A percentile compares a stretch with the other conserved stretches of the same genome.
phyloP scores from a whole-genome alignment of 1,140 invertebrate genomes.

The Drosophila leontia region DNA sequence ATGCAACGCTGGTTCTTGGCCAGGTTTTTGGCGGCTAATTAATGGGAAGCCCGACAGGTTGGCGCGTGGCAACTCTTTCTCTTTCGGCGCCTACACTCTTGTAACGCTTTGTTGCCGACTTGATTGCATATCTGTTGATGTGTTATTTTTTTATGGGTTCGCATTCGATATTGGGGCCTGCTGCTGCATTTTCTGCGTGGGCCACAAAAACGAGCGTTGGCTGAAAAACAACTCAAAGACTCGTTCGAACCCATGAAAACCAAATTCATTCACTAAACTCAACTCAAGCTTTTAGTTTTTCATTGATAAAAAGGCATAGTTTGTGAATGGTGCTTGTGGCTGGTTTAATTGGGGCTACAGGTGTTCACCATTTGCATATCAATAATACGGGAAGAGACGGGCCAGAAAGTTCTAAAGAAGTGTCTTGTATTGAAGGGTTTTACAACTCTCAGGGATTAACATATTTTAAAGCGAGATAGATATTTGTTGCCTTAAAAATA shows the following conservation, averaged over 20 bases:
- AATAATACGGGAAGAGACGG: slow-evolving; percentile 1
- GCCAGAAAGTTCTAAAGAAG: slow-evolving; percentile 4
- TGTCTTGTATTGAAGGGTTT: not conserved
- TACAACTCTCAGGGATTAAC: slow-evolving; percentile 2
- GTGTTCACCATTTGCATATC: slow-evolving; percentile 13
- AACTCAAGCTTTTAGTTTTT: slow-evolving; percentile 15
- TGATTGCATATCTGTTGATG: slow-evolving; percentile 25
- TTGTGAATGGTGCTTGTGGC: slow-evolving; percentile 50
- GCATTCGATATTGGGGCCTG: slow-evolving; percentile 8
- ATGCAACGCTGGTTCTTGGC: slow-evolving; percentile 27
- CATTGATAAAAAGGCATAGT: slow-evolving; percentile 52
- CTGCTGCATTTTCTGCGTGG: slow-evolving; percentile 47
- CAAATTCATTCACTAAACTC: slow-evolving; percentile 55
- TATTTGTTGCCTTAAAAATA: slow-evolving; percentile 3
- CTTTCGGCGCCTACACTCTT: slow-evolving; percentile 22
- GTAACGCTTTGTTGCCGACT: slow-evolving; percentile 7
- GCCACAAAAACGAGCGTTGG: slow-evolving; percentile 62
- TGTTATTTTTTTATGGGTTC: slow-evolving; percentile 38
- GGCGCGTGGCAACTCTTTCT: slow-evolving; percentile 58
- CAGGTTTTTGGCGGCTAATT: slow-evolving; percentile 51
- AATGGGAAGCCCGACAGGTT: slow-evolving; percentile 60
- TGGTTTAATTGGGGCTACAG: slow-evolving; percentile 35
- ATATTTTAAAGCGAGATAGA: slow-evolving; percentile 2
- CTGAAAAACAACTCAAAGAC: slow-evolving; percentile 31
- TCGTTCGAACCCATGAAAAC: slow-evolving; percentile 2